These are phyloP conservation scores for Laticauda colubrina DNA, from an alignment of 2,113 vertebrate genomes.

Conservation along the genomic window DNA sequence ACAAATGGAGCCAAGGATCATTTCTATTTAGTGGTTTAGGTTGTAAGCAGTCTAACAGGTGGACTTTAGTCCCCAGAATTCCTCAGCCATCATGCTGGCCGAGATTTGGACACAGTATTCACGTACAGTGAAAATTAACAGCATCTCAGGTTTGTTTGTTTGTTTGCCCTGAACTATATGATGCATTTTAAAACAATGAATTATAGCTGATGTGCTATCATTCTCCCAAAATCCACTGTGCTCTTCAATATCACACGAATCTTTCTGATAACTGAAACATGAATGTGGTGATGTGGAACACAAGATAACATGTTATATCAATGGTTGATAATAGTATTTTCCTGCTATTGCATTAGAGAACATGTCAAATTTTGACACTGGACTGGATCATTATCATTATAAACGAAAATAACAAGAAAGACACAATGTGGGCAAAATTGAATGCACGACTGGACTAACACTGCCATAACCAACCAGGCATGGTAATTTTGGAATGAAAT, in stretches of 20 bases:
- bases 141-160: too few relatives aligned
- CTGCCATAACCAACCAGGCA: not conserved
- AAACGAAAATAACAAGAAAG: slow-evolving; percentile 42
- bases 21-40: not conserved
- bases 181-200: not conserved
- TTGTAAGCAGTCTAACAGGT: not conserved
- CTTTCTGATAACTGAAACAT: not conserved
- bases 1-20: not conserved
- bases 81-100: not conserved
- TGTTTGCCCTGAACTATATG: not conserved
- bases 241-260: not conserved
- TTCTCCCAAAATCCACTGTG: not conserved
- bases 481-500: slow-evolving; percentile 25
- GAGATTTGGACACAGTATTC: not conserved
- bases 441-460: slow-evolving; percentile 22
- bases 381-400: not conserved
- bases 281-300: slow-evolving; percentile 9
- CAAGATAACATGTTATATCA: not conserved
- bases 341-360: slow-evolving; percentile 41
- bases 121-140: not conserved
- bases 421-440: not conserved
- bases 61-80: not conserved
- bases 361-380: slow-evolving; percentile 43
- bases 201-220: not conserved
- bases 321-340: not conserved